Percentiles rank a stretch among this genome's conserved stretches.
These are phyloP conservation scores for Hippocampus kuda DNA, from an alignment of 2,797 vertebrate species.

Conservation along the genomic window DNA sequence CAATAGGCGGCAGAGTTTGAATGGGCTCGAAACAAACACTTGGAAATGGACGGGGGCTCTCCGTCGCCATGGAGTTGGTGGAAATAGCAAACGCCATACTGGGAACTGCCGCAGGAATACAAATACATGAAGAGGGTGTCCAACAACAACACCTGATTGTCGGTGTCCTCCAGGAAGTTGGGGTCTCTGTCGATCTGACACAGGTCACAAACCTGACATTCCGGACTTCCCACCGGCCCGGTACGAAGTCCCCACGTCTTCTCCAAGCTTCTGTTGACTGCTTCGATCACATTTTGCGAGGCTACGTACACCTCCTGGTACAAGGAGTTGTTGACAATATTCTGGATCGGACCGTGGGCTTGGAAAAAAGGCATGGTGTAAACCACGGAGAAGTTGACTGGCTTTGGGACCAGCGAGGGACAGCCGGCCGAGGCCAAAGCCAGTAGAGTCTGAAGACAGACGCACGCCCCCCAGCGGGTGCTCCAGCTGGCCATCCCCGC, in stretches of 20 bases:
- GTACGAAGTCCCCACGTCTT: conserved; percentile 67
- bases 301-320: conserved; percentile 73
- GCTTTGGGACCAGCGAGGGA: conserved; percentile 53
- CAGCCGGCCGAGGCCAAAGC: conserved; percentile 61
- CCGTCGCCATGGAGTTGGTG: conserved; percentile 64
- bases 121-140: conserved; percentile 77
- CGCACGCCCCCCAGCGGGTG: conserved; percentile 53
- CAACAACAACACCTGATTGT: conserved; percentile 74
- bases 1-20: conserved; percentile 71
- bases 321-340: conserved; percentile 66
- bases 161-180: conserved; percentile 57
- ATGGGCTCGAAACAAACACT: conserved; percentile 71
- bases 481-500: conserved; percentile 67
- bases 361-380: conserved; percentile 76
- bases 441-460: conserved; percentile 64
- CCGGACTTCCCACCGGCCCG: conserved; percentile 69
- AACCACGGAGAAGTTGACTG: conserved; percentile 72
- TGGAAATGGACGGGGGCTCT: conserved; percentile 50
- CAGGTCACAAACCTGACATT: conserved; percentile 72
- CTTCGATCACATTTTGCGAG: conserved; percentile 73
- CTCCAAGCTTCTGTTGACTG: conserved; percentile 64
- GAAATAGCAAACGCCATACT: conserved; percentile 79
- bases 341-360: conserved; percentile 70
- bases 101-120: conserved; percentile 81
- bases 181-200: conserved; percentile 72